These are phyloP conservation scores for Lissonota sp. DNA, from an alignment of 2,888 invertebrate species.

Conservation along the genomic window DNA sequence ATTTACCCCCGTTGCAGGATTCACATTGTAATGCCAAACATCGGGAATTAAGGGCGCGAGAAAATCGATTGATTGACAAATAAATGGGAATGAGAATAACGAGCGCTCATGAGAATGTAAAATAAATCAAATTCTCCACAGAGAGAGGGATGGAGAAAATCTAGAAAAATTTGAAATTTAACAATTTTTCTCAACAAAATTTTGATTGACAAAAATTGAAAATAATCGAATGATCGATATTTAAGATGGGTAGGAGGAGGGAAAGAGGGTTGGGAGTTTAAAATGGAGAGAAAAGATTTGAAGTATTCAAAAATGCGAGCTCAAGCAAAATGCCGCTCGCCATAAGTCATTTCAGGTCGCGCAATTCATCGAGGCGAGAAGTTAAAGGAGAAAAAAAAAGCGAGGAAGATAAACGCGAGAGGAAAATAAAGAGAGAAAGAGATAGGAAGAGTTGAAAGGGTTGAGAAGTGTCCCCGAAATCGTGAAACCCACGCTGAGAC, in stretches of 20 bases:
- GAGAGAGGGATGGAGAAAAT: not conserved
- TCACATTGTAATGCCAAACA: constrained; percentile 22
- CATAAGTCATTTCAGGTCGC: constrained; percentile 73
- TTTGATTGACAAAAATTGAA: not conserved
- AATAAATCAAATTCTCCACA: not conserved
- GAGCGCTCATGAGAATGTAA: constrained; percentile 23
- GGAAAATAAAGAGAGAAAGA: constrained; percentile 49
- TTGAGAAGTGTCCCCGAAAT: constrained; percentile 76
- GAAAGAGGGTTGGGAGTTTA: constrained; percentile 29
- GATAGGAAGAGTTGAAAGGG: constrained; percentile 46
- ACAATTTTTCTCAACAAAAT: not conserved
- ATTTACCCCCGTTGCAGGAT: constrained; percentile 32
- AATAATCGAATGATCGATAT: not conserved
- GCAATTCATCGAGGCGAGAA: constrained; percentile 58
- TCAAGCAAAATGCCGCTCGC: constrained; percentile 71
- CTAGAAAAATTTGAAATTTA: not conserved
- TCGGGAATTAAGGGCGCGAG: constrained; percentile 40
- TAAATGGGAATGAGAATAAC: constrained; percentile 23
- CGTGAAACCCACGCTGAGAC: constrained; percentile 76
- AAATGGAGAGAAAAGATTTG: constrained; percentile 40
- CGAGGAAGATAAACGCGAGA: constrained; percentile 53
- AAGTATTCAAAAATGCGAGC: constrained; percentile 49
- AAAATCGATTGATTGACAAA: constrained; percentile 44
- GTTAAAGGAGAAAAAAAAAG: constrained; percentile 54
- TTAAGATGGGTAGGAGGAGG: constrained; percentile 32